A percentile compares a stretch with the other conserved stretches of the same genome.
Conservation (phyloP, 2,113 vertebrate genomes). For the Apteryx owenii region DNA sequence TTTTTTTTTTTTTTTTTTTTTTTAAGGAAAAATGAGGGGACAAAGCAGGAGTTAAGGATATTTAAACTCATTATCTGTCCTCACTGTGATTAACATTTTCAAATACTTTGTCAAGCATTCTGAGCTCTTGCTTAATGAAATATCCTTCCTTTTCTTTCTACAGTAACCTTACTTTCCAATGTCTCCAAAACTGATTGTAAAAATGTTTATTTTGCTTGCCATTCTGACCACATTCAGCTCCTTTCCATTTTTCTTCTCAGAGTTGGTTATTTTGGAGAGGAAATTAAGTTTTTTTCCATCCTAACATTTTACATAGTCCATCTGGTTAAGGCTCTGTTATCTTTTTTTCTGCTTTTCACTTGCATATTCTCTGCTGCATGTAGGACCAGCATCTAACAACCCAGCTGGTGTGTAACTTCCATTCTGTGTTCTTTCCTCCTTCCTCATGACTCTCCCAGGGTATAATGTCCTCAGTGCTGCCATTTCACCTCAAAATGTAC, state of each 20-base stretch:
- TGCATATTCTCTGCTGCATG: neutral
- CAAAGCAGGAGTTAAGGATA: neutral
- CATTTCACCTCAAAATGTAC: neutral
- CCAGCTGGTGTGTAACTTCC: neutral
- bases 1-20: neutral
- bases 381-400: slow-evolving; percentile 7
- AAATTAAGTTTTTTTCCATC: neutral
- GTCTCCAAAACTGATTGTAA: neutral
- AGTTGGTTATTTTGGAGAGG: neutral
- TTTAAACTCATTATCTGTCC: neutral
- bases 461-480: neutral
- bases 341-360: neutral
- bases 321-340: neutral
- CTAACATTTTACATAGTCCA: neutral
- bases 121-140: neutral
- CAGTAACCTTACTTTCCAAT: neutral
- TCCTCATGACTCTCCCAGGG: neutral
- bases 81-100: neutral
- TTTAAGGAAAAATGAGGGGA: neutral
- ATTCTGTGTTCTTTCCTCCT: neutral
- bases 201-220: neutral
- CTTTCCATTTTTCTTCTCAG: neutral
- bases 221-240: neutral
- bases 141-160: neutral
- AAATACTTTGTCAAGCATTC: neutral